phyloP scores from a whole-genome alignment of 2,797 vertebrate genomes.

The Sciaenops ocellatus region DNA sequence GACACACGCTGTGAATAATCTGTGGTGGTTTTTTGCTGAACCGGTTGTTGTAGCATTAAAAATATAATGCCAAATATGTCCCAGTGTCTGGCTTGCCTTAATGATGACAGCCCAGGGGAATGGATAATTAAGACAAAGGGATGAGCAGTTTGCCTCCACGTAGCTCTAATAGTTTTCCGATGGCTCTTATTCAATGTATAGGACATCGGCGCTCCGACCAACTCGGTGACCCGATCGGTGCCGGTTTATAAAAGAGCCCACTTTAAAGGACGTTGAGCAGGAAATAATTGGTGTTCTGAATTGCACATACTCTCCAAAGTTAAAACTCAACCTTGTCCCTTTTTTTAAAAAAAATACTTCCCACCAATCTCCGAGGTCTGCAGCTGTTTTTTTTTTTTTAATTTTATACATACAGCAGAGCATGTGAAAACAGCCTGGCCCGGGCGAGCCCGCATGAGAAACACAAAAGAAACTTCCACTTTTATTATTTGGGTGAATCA shows the following conservation, averaged over 20 bases:
- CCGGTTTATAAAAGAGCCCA: not conserved
- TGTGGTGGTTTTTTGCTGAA: conserved; percentile 77
- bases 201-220: conserved; percentile 28
- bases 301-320: conserved; percentile 5
- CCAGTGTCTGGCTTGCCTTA: conserved; percentile 74
- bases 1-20: conserved; percentile 79
- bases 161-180: conserved; percentile 57
- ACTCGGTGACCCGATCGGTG: conserved; percentile 11
- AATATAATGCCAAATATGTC: conserved; percentile 78
- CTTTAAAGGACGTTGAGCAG: not conserved
- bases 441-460: conserved; percentile 3
- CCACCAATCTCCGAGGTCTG: no score
- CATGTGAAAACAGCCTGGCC: not conserved
- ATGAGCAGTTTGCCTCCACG: conserved; percentile 54
- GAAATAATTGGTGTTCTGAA: not conserved
- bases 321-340: conserved; percentile 1
- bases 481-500: conserved; percentile 55
- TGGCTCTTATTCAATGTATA: conserved; percentile 31
- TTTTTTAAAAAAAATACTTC: not conserved
- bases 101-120: conserved; percentile 71
- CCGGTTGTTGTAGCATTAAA: conserved; percentile 79
- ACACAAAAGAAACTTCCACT: conserved; percentile 25
- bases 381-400: no score
- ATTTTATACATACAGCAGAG: not conserved
- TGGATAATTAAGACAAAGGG: conserved; percentile 74